A percentile compares a stretch with the other conserved stretches of the same genome.
phyloP scores from a whole-genome alignment of 2,888 invertebrate species.

The Caradrina kadenii region DNA sequence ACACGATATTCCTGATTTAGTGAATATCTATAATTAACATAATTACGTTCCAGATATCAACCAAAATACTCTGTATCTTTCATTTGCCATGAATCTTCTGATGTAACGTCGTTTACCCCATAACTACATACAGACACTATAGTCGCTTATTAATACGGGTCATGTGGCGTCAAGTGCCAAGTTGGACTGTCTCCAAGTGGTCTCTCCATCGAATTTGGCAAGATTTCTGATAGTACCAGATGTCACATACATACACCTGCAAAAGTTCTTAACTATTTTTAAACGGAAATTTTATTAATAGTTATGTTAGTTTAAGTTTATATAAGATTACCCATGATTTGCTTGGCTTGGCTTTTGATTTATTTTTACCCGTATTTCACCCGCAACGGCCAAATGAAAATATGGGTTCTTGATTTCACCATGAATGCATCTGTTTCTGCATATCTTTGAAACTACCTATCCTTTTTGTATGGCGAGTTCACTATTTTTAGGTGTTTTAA shows the following conservation, averaged over 20 bases:
- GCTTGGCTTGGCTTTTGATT: background rate
- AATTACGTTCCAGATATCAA: no score
- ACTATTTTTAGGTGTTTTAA: background rate
- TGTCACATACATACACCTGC: conserved; percentile 79
- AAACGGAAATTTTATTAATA: no score
- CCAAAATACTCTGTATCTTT: background rate
- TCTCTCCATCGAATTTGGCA: conserved; percentile 85
- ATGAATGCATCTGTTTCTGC: no score
- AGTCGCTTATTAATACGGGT: conserved; percentile 82
- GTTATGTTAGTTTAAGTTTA: no score
- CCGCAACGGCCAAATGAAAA: no score
- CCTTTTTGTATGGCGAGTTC: background rate
- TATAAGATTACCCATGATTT: background rate
- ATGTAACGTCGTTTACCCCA: conserved; percentile 44
- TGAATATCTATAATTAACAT: no score
- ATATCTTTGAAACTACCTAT: no score
- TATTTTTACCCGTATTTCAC: background rate
- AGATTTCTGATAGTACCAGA: conserved; percentile 81
- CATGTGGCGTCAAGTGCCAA: conserved; percentile 82
- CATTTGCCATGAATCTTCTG: conserved; percentile 40
- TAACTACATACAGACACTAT: conserved; percentile 59
- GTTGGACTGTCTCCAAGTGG: conserved; percentile 85
- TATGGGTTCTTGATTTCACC: no score
- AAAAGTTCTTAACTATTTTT: conserved; percentile 57
- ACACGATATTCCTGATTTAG: no score